phyloP scores from a whole-genome alignment of 2,888 invertebrate genomes.

The Exephanes ischioxanthus region DNA sequence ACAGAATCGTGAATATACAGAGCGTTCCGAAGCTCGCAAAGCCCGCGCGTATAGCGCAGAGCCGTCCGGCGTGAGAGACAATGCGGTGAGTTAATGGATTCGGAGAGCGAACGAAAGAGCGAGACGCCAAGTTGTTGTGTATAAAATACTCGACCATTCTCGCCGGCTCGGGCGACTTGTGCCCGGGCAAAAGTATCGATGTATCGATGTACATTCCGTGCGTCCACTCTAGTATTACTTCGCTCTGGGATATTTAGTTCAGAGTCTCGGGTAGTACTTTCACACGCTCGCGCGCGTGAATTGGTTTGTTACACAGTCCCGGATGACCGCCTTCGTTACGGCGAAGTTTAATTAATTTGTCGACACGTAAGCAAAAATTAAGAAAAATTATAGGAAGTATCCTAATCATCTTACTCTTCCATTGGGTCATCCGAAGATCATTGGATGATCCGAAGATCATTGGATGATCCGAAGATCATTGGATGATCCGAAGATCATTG shows the following conservation, averaged over 20 bases:
- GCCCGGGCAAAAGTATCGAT: background rate
- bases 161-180: background rate
- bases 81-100: slow-evolving; percentile 11
- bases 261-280: slow-evolving; percentile 36
- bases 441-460: background rate
- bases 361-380: background rate
- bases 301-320: slow-evolving; percentile 15
- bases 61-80: background rate
- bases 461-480: background rate
- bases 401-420: background rate
- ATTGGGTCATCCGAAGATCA: no score
- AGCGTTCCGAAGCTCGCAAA: background rate
- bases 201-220: slow-evolving; percentile 36
- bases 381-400: background rate
- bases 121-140: background rate
- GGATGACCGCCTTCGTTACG: background rate
- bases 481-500: no score
- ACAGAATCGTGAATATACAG: background rate
- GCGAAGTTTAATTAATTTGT: background rate
- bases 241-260: slow-evolving; percentile 25
- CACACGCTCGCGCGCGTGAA: slow-evolving; percentile 40
- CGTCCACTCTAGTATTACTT: slow-evolving; percentile 23
- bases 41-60: background rate
- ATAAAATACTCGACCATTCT: background rate
- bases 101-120: slow-evolving; percentile 2